Percentiles rank a stretch among this genome's conserved stretches.
Evolutionary conservation across 2,888 invertebrate species (phyloP).

Genomic region (Stenodema calcarata): DNA sequence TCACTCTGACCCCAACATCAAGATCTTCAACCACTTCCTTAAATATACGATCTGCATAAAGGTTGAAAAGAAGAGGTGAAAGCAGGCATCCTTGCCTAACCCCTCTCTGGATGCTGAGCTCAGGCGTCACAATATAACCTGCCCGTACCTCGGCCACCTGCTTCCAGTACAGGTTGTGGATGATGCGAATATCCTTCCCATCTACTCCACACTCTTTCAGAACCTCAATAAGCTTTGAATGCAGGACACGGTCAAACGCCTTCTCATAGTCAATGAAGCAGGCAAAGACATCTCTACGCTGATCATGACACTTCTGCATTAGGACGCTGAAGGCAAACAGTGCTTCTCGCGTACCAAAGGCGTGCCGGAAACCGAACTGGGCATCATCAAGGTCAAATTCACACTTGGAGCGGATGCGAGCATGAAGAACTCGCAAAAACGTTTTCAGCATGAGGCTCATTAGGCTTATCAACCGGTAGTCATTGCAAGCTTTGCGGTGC

Average conservation of each 20-base stretch:
- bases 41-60: neutral
- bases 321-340: neutral
- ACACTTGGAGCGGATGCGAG: slow-evolving; percentile 5
- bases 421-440: neutral
- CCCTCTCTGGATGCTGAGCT: neutral
- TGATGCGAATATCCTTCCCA: neutral
- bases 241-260: neutral
- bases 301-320: slow-evolving; percentile 12
- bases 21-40: neutral
- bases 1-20: neutral
- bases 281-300: neutral
- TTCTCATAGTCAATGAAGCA: neutral
- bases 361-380: neutral
- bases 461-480: neutral
- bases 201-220: neutral
- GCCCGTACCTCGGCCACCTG: neutral
- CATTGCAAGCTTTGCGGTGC: neutral
- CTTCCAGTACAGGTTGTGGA: neutral
- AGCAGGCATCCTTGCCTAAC: neutral
- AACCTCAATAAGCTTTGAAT: neutral
- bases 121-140: neutral
- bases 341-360: slow-evolving; percentile 3
- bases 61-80: neutral
- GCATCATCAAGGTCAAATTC: slow-evolving; percentile 1
- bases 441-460: slow-evolving; percentile 1